Conservation (phyloP, 2,888 invertebrate genomes). For the Baccha elongata region DNA sequence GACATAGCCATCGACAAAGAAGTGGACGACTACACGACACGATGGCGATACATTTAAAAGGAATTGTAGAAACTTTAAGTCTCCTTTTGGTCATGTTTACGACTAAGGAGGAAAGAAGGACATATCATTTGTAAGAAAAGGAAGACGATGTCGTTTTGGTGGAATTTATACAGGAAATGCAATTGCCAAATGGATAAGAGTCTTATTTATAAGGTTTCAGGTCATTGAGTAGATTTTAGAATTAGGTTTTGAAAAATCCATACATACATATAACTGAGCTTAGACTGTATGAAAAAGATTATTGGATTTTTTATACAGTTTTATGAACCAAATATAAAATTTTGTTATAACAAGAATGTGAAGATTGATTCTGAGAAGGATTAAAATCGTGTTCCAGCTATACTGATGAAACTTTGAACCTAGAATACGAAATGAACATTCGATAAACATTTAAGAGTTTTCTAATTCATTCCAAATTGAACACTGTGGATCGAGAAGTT, state of each 20-base stretch:
- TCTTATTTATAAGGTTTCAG: slow-evolving; percentile 43
- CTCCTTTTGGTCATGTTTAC: slow-evolving; percentile 59
- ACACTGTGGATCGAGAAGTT: too few relatives aligned
- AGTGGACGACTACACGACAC: slow-evolving; percentile 13
- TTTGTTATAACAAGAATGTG: too few relatives aligned
- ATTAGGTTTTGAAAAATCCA: not conserved
- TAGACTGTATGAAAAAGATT: not conserved
- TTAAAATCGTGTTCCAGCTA: too few relatives aligned
- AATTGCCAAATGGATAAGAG: slow-evolving; percentile 63
- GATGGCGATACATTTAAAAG: slow-evolving; percentile 59
- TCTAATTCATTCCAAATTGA: too few relatives aligned
- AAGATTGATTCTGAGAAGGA: too few relatives aligned
- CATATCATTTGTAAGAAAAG: slow-evolving; percentile 17
- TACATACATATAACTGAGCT: not conserved
- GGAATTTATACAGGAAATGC: slow-evolving; percentile 42
- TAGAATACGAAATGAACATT: too few relatives aligned
- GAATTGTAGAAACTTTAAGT: slow-evolving; percentile 62
- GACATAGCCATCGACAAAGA: slow-evolving; percentile 39
- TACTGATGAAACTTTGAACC: too few relatives aligned
- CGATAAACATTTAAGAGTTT: too few relatives aligned
- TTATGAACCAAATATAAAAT: too few relatives aligned
- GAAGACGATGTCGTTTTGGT: not conserved
- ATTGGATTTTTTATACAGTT: not conserved
- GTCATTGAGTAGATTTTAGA: slow-evolving; percentile 33
- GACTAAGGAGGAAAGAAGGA: slow-evolving; percentile 19